These are phyloP conservation scores for Irena cyanogastra DNA, from an alignment of 2,113 vertebrate species.

Conservation along the genomic window DNA sequence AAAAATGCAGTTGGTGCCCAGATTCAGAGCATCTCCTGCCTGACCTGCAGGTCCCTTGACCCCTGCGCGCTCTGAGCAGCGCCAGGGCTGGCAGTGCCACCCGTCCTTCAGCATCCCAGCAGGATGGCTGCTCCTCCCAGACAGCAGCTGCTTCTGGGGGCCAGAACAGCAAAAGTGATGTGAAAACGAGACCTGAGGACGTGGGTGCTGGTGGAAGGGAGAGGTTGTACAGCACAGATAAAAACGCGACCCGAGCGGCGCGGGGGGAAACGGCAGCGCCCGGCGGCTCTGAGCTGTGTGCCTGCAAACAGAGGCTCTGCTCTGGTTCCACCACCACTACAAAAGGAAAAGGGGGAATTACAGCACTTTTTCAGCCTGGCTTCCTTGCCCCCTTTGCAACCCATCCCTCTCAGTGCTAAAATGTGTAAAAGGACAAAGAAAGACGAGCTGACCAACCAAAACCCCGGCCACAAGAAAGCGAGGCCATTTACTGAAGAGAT, in stretches of 20 bases:
- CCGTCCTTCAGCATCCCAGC: background rate
- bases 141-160: background rate
- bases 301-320: background rate
- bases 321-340: background rate
- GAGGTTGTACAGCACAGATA: background rate
- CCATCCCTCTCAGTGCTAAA: background rate
- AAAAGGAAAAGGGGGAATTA: background rate
- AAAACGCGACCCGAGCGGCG: background rate
- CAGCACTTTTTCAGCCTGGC: background rate
- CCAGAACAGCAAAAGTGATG: background rate
- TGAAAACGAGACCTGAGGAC: background rate
- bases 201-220: background rate
- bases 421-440: background rate
- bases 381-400: background rate
- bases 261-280: background rate
- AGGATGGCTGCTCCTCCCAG: background rate
- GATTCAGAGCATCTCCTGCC: background rate
- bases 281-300: background rate
- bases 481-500: background rate
- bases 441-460: background rate
- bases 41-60: too few relatives aligned
- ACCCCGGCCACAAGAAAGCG: background rate
- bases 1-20: background rate
- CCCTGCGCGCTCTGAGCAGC: too few relatives aligned
- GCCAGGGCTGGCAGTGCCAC: background rate